Base-by-base conservation (phyloP, 1,140 invertebrate species). In the Augochlora pura region DNA sequence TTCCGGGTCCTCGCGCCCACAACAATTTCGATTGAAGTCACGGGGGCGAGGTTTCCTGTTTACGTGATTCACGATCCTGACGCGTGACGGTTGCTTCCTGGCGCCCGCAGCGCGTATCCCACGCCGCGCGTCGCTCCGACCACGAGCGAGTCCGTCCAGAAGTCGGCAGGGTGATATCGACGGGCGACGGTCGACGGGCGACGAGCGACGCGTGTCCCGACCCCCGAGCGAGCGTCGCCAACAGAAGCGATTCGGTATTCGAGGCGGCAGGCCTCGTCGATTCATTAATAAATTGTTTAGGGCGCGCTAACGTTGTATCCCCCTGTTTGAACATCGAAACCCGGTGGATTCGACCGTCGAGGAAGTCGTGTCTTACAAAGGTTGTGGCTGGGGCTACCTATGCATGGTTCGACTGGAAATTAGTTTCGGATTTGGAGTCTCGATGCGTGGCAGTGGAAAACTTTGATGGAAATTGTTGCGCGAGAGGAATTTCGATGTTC, bases 201-300 rank as follows among this genome's bases (percentile, higher is more conserved):
- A 32, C 32, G 32, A 32, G 32, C 32, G 85, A 86, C 84, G 80
- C 77, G 81, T 86, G 85, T 83, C 65, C 49, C 27, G 59, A 57
- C 67, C 32, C 32, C 32, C 32, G 32, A 32, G n/a, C 32, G 32
- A 32, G 32, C 21, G 77, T 27, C 38, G 68, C 63, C 63, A 21
- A n/a, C 46, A 52, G n/a, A n/a, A 32, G 5, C 38, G 38, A 85
- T 85, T 57, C 85, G 76, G 76, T 86, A 86, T 85, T 82, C 84
- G 70, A 54, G 63, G 62, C 1, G 18, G 27, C 12, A 3, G 63
- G 18, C 69, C 74, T 82, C 72, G 69, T 27, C 59, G 18, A 69
- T 85, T 85, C 83, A 80, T 86, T 85, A 85, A 86, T 86, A 86
- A 86, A 86, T 85, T 66, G 83, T 86, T 85, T 86, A 82, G 76